Evolutionary conservation across 1,140 invertebrate species (phyloP), one percentile per base, ranked within the genome.

Genomic region (Schlechtendalia chinensis): DNA sequence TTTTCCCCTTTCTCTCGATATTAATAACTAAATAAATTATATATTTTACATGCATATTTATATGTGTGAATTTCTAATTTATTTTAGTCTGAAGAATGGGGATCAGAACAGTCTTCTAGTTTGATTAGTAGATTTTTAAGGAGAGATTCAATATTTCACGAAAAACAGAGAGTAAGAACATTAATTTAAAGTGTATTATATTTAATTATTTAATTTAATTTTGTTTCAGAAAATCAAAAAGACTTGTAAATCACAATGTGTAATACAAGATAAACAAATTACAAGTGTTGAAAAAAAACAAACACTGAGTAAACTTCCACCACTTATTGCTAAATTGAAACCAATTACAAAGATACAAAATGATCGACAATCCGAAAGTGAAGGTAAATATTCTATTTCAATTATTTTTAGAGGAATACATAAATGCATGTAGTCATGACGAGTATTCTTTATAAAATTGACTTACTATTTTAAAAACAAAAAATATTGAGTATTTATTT

Each of bases 71-170:
- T 39, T 39, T 4, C 8, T 39, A 4, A 50, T 50, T 50, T 45
- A 45, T 54, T n/a, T n/a, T 83, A 92, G 89, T 92, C 91, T 67
- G 91, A 92, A 84, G 91, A 93, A 84, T 91, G 90, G 84, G 89
- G 90, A 67, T 93, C 91, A 6, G 91, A 93, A 84, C 87, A 89
- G 83, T 91, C 90, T 24, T 93, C 91, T 0, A 90, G 91, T 81
- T 87, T 92, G 56, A 89, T 92, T 32, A 90, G 89, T n/a, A 89
- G 90, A 83, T 90, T 92, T 84, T 87, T 91, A 61, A 86, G 89
- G 56, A 87, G 90, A 59, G 91, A 92, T 84, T 90, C 89, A 71
- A 88, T 88, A 54, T 85, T 87, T 82, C 86, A 87, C 82, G 86
- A 86, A 14, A 86, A 86, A 82, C 82, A 83, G 79, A 82, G 85